Conservation (phyloP, 1,140 invertebrate species). For the Pemphigus obesinymphae region DNA sequence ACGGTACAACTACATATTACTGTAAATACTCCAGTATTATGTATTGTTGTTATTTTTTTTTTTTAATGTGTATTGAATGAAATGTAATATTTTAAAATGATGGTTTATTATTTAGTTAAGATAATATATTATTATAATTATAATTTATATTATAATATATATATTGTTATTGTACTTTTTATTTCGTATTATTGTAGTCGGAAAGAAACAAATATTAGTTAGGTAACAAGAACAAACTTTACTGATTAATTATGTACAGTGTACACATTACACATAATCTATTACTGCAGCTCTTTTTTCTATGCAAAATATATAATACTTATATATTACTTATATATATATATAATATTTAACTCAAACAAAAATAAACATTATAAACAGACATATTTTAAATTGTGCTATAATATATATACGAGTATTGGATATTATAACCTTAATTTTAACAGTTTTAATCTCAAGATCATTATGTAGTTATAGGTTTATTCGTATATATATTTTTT, state of each 20-base stretch:
- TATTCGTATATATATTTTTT: too few species aligned
- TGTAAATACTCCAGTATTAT: not conserved
- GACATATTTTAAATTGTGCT: too few species aligned
- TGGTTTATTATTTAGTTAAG: not conserved
- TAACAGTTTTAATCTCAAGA: too few species aligned
- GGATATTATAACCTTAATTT: too few species aligned
- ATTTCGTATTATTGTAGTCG: not conserved
- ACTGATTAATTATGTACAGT: not conserved
- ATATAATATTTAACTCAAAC: not conserved
- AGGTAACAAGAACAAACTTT: not conserved
- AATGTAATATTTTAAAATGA: not conserved
- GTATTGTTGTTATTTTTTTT: not conserved
- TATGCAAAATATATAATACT: not conserved
- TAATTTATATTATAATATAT: too few species aligned
- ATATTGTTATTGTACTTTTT: not conserved
- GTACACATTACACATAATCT: not conserved
- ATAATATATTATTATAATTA: not conserved
- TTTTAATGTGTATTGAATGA: not conserved
- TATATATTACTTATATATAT: too few species aligned
- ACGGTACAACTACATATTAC: too few species aligned
- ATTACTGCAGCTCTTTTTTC: too few species aligned
- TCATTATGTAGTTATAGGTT: too few species aligned
- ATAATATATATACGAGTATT: too few species aligned
- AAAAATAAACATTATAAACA: not conserved
- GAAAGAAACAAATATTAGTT: not conserved